Base-by-base conservation (phyloP, 2,797 vertebrate species). In the Poeciliopsis presidionis region DNA sequence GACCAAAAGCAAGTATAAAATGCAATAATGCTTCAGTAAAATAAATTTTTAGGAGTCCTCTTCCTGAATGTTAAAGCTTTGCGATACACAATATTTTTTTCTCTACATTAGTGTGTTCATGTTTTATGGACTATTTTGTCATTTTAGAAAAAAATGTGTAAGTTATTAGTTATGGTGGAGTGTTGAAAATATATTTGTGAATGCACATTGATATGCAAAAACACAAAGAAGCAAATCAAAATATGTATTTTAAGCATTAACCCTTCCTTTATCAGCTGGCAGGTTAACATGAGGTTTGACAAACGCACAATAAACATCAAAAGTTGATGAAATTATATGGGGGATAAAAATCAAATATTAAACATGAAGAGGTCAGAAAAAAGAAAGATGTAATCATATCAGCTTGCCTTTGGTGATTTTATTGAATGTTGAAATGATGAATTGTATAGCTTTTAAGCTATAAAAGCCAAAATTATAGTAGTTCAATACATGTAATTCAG, bases 241-340 rank as follows among this genome's bases (percentile, higher is more conserved):
- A 81, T 73, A 36, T 20, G 14, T 47, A 75, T 69, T 81, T 69
- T 30, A 76, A 77, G 85, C 13, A 74, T 18, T 46, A 59, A 16
- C 7, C 5, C 9, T 78, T 14, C 47, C 7, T n/a, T 7, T 0
- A 80, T 43, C 65, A 33, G 43, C 73, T 43, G 47, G 43, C 81
- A 82, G 89, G 89, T 91, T 84, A 92, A 5, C 51, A 55, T 78
- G 70, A 89, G 82, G 90, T 78, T 74, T 28, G 47, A 81, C 70
- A 75, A 87, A 89, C 25, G 70, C 28, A 79, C 7, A 30, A 73
- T 0, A 4, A 78, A 70, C 20, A 71, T 47, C 46, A 16, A 39
- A 41, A 49, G 16, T 76, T 78, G 47, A 20, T 53, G 22, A 53
- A 7, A 9, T 55, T 55, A 55, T 25, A 25, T 1, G 0, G 2